Conservation (phyloP, 2,797 vertebrate species). For the Pantherophis alleghaniensis region DNA sequence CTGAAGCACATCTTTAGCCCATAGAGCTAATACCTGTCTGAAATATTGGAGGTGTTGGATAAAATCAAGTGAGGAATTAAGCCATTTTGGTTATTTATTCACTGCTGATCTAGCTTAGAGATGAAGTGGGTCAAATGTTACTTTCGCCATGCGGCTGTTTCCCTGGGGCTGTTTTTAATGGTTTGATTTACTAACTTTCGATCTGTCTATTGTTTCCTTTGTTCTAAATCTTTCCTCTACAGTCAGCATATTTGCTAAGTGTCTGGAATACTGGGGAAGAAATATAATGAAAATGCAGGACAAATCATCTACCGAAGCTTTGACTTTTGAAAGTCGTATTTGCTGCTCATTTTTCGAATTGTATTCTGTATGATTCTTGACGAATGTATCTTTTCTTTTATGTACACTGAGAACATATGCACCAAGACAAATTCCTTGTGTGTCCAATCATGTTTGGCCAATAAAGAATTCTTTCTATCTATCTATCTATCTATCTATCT, state of each 20-base stretch:
- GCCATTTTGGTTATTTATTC: neutral
- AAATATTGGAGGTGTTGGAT: neutral
- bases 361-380: too few relatives aligned
- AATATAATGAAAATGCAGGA: neutral
- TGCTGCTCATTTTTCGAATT: neutral
- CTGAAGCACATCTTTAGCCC: neutral
- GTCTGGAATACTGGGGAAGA: neutral
- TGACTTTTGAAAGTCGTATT: neutral
- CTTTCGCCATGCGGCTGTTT: neutral
- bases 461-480: too few relatives aligned
- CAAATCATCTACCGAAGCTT: neutral
- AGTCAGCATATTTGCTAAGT: neutral
- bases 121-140: neutral
- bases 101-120: neutral
- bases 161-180: neutral
- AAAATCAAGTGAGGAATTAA: neutral
- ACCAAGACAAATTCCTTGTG: too few relatives aligned
- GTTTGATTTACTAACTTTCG: constrained; percentile 2
- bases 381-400: too few relatives aligned
- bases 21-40: neutral
- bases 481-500: too few relatives aligned
- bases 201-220: neutral
- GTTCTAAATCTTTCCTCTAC: neutral
- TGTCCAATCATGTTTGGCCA: too few relatives aligned
- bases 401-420: too few relatives aligned